Base-by-base conservation (phyloP, 1,140 invertebrate genomes). In the Drosophila arawakana region DNA sequence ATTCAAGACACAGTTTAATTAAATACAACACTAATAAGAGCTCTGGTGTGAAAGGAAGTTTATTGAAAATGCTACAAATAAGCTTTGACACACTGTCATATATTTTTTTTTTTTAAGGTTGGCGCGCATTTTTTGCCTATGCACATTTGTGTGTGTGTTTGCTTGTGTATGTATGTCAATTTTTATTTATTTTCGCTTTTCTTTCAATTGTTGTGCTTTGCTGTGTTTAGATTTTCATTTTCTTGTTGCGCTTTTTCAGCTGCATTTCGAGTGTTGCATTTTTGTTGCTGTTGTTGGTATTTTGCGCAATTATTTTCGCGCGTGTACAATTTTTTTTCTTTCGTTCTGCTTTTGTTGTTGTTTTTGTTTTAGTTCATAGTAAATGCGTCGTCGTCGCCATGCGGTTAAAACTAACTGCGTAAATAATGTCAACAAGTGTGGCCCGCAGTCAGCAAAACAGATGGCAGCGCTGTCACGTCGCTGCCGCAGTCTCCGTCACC, bases 351-450 rank as follows among this genome's bases (percentile, higher is more conserved):
- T 73, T 50, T 34, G 57, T 34, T 72, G 62, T 61, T 47, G 44
- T 73, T 69, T 39, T 7, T n/a, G 39, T 35, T 50, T 15, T 39
- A 21, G 34, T 54, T 52, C 41, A 37, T 49, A 60, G 49, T 62
- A 68, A 68, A 69, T 55, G 71, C 63, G 60, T 61, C 55, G 60
- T 61, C 55, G 66, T 50, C 67, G 30, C 49, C 21, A 52, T 49
- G 57, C 49, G 25, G 44, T 34, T 13, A 50, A 75, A 70, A 52
- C 46, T 79, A 81, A 81, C 82, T 86, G 82, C 82, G 82, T 86
- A 85, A 85, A 85, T 86, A 85, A 73, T 30, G 50, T 66, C 81
- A 78, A 73, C 71, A 81, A 81, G 81, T 80, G 77, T 70, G 52
- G 62, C 44, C 54, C 21, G 21, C 35, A 18, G 49, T 54, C 18